phyloP scores from a whole-genome alignment of 2,113 vertebrate species.

The Amphiprion percula region DNA sequence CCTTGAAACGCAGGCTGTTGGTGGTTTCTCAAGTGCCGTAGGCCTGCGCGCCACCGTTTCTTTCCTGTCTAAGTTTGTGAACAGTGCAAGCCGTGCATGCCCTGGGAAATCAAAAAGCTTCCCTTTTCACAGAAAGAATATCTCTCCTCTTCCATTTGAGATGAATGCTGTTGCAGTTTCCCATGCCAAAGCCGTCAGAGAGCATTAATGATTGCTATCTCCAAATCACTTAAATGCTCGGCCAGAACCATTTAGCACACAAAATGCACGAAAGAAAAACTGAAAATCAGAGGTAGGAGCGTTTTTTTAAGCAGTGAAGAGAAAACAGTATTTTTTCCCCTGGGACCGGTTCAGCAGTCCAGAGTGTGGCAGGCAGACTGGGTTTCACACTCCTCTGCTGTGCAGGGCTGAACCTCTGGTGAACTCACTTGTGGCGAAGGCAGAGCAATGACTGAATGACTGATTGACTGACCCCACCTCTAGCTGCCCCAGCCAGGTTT shows the following conservation, averaged over 20 bases:
- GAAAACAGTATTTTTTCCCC: slow-evolving; percentile 56
- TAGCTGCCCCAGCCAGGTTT: slow-evolving; percentile 26
- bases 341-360: slow-evolving; percentile 48
- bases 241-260: slow-evolving; percentile 42
- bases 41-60: slow-evolving; percentile 40
- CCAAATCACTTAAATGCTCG: slow-evolving; percentile 42
- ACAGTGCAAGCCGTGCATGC: slow-evolving; percentile 28
- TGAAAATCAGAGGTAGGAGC: slow-evolving; percentile 15
- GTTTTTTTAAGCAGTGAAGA: slow-evolving; percentile 18
- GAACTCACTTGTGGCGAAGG: slow-evolving; percentile 63
- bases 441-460: slow-evolving; percentile 57
- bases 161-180: slow-evolving; percentile 44
- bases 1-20: slow-evolving; percentile 71
- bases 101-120: slow-evolving; percentile 57
- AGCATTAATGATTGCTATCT: slow-evolving; percentile 67
- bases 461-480: slow-evolving; percentile 68
- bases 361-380: slow-evolving; percentile 62
- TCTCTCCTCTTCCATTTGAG: slow-evolving; percentile 46
- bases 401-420: slow-evolving; percentile 68
- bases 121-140: slow-evolving; percentile 51
- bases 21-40: slow-evolving; percentile 61
- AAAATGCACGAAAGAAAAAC: slow-evolving; percentile 19
- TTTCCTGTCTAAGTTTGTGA: slow-evolving; percentile 55
- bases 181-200: slow-evolving; percentile 33
- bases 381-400: slow-evolving; percentile 72